phyloP scores from a whole-genome alignment of 2,888 invertebrate genomes.

The Polyploca ridens region DNA sequence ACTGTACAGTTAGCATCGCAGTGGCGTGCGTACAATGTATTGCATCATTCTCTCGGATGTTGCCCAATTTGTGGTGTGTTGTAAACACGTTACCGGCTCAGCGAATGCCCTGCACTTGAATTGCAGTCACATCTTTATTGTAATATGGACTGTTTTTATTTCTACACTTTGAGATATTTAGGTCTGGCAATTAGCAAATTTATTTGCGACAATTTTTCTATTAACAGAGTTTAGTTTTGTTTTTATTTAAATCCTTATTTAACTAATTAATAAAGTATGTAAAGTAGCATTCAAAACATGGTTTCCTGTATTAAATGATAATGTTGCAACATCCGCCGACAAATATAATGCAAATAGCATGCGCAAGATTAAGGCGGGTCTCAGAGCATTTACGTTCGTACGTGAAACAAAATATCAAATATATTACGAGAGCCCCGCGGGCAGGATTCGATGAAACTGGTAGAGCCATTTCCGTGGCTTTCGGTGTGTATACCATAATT shows the following conservation, averaged over 20 bases:
- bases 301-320: constrained; percentile 54
- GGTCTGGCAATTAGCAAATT: no score
- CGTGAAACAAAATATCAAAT: neutral
- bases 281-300: constrained; percentile 35
- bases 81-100: constrained; percentile 35
- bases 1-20: constrained; percentile 34
- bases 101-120: constrained; percentile 17
- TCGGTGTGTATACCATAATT: neutral
- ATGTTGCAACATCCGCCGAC: constrained; percentile 53
- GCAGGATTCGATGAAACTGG: neutral
- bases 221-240: neutral
- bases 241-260: no score
- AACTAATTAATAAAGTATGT: constrained; percentile 16
- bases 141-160: neutral
- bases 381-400: neutral
- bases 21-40: constrained; percentile 30
- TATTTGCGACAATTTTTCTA: neutral
- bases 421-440: neutral
- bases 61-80: constrained; percentile 37
- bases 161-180: no score
- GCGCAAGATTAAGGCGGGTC: constrained; percentile 7
- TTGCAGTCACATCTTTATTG: constrained; percentile 1
- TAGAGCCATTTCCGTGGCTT: neutral
- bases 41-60: constrained; percentile 38
- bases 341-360: constrained; percentile 20